Conservation (phyloP, 2,888 invertebrate genomes). For the Pecten maximus region DNA sequence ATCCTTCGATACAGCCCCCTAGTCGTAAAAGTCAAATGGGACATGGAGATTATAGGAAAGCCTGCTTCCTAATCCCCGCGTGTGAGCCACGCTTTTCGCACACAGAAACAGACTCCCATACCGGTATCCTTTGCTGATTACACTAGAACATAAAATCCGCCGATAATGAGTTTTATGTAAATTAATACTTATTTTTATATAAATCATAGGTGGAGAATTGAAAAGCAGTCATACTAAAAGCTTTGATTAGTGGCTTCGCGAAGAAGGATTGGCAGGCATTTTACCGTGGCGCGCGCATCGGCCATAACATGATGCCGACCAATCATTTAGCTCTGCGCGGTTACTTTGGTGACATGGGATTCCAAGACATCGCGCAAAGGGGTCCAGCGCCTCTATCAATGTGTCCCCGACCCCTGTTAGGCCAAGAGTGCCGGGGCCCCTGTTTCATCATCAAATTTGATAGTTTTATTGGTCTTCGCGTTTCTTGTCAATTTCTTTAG, state of each 20-base stretch:
- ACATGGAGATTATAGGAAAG: not conserved
- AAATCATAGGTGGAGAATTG: slow-evolving; percentile 55
- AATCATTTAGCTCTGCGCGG: slow-evolving; percentile 54
- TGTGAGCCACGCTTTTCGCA: slow-evolving; percentile 8
- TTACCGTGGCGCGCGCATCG: slow-evolving; percentile 56
- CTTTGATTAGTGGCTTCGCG: slow-evolving; percentile 54
- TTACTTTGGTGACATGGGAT: slow-evolving; percentile 44
- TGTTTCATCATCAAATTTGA: slow-evolving; percentile 32
- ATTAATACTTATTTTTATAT: slow-evolving; percentile 57
- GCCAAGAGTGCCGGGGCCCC: slow-evolving; percentile 26
- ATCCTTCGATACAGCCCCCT: not conserved
- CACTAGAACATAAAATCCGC: slow-evolving; percentile 44
- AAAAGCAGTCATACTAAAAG: slow-evolving; percentile 53
- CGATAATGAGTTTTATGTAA: slow-evolving; percentile 56
- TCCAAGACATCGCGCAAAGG: slow-evolving; percentile 44
- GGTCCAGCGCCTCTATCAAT: not conserved
- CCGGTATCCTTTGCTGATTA: slow-evolving; percentile 39
- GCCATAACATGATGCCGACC: slow-evolving; percentile 48
- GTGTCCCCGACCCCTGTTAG: slow-evolving; percentile 29
- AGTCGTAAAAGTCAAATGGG: slow-evolving; percentile 26
- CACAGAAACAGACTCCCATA: not conserved
- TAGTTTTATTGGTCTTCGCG: slow-evolving; percentile 23
- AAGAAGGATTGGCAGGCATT: slow-evolving; percentile 45
- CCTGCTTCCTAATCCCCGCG: slow-evolving; percentile 3
- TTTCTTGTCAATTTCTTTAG: slow-evolving; percentile 32